A percentile compares a stretch with the other conserved stretches of the same genome.
phyloP scores from a whole-genome alignment of 2,888 invertebrate genomes.

The Portevinia maculata region DNA sequence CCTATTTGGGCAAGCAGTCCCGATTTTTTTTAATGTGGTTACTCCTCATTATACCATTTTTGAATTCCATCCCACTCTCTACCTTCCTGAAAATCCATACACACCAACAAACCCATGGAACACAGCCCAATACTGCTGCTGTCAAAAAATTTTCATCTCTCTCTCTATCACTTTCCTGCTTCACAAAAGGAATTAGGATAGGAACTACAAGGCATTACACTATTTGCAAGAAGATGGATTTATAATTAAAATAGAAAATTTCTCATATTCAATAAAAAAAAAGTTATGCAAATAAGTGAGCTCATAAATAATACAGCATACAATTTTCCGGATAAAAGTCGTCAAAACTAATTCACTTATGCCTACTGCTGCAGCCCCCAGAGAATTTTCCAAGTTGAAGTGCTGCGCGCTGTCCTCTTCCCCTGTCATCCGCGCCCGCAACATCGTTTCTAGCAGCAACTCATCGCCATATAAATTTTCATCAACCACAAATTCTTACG shows the following conservation, averaged over 20 bases:
- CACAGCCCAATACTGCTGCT: slow-evolving; percentile 25
- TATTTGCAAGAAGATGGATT: slow-evolving; percentile 50
- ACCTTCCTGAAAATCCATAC: slow-evolving; percentile 14
- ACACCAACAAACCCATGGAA: slow-evolving; percentile 6
- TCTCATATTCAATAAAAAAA: slow-evolving; percentile 22
- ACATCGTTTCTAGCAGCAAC: slow-evolving; percentile 54
- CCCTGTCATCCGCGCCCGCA: slow-evolving; percentile 20
- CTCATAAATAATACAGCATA: slow-evolving; percentile 10
- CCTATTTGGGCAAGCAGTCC: too few relatives aligned
- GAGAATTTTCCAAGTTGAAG: slow-evolving; percentile 60
- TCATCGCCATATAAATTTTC: slow-evolving; percentile 60
- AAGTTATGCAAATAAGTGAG: slow-evolving; percentile 44
- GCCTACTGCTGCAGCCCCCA: slow-evolving; percentile 40
- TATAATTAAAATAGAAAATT: slow-evolving; percentile 48
- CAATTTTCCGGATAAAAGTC: background rate
- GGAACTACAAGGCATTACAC: slow-evolving; percentile 46
- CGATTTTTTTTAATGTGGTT: too few relatives aligned
- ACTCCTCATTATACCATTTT: background rate
- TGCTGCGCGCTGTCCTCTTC: slow-evolving; percentile 59
- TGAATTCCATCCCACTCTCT: background rate
- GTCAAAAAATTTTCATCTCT: slow-evolving; percentile 46
- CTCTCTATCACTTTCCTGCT: slow-evolving; percentile 53
- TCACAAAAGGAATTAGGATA: slow-evolving; percentile 44
- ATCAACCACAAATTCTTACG: background rate
- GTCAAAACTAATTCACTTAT: slow-evolving; percentile 2